phyloP scores from a whole-genome alignment of 2,888 invertebrate species.

The Hirtodrosophila duncani region DNA sequence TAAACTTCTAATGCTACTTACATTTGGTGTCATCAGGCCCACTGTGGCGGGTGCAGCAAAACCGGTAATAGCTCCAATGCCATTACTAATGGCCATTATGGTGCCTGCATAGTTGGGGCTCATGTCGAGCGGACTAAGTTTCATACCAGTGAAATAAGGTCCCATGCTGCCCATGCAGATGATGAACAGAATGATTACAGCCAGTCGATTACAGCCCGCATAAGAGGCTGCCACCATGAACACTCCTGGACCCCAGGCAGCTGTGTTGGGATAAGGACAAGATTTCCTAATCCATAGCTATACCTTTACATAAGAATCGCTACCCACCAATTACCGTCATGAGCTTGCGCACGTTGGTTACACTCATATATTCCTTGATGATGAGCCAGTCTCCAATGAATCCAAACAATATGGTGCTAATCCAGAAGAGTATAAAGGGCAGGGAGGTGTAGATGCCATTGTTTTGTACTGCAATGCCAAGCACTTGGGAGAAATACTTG shows the following conservation, averaged over 20 bases:
- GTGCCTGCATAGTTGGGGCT: conserved; percentile 84
- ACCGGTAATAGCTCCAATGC: conserved; percentile 84
- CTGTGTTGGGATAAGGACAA: no score
- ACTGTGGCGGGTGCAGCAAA: conserved; percentile 77
- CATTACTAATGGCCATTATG: conserved; percentile 85
- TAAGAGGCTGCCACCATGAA: conserved; percentile 85
- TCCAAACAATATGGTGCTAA: conserved; percentile 81
- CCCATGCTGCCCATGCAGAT: conserved; percentile 85
- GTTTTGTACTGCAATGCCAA: conserved; percentile 81
- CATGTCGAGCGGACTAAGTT: conserved; percentile 81
- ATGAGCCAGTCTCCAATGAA: conserved; percentile 85
- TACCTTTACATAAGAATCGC: no score
- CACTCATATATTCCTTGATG: conserved; percentile 80
- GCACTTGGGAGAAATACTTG: conserved; percentile 82
- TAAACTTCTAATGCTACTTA: no score
- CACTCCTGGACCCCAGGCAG: conserved; percentile 83
- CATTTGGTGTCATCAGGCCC: background rate
- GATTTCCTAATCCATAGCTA: no score
- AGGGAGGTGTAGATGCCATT: conserved; percentile 82
- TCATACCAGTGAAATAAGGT: conserved; percentile 85
- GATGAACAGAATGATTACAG: conserved; percentile 83
- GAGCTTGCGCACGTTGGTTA: conserved; percentile 77
- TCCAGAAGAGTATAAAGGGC: conserved; percentile 83
- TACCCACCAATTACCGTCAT: conserved; percentile 83
- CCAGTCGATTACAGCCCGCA: conserved; percentile 82